Evolutionary conservation across 2,113 vertebrate genomes (phyloP).

Genomic region (Oncorhynchus masou): DNA sequence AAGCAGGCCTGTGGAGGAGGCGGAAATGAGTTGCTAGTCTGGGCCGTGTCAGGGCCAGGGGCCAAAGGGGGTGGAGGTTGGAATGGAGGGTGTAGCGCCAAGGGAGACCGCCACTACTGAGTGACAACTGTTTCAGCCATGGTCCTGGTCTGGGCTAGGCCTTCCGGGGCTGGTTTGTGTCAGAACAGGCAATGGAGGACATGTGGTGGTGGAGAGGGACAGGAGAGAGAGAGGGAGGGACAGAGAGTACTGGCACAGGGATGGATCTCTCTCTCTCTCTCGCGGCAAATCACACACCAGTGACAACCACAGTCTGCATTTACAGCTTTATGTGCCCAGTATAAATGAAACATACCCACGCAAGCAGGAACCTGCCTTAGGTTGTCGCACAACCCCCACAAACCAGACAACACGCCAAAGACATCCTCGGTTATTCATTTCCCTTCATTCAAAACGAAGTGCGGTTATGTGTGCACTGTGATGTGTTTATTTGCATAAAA

Average conservation of each 20-base stretch:
- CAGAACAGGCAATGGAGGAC: not conserved
- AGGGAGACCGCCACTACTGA: conserved; percentile 71
- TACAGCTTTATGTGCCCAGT: conserved; percentile 49
- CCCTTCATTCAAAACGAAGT: no score
- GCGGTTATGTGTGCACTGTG: no score
- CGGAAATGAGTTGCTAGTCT: conserved; percentile 59
- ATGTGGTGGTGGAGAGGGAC: not conserved
- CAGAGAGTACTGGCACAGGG: no score
- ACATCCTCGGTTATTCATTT: no score
- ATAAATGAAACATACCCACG: conserved; percentile 16
- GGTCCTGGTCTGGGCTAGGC: conserved; percentile 68
- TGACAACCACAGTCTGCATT: conserved; percentile 54
- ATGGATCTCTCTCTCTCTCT: conserved; percentile 46
- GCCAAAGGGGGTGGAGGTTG: conserved; percentile 1
- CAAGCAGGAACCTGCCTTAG: conserved; percentile 44
- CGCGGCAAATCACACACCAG: conserved; percentile 42
- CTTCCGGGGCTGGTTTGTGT: not conserved
- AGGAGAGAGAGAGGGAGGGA: no score
- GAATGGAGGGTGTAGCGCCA: not conserved
- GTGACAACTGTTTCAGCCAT: conserved; percentile 89
- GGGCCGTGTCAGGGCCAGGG: conserved; percentile 45
- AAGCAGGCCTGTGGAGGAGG: conserved; percentile 55
- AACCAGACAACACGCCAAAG: conserved; percentile 20
- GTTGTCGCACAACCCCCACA: conserved; percentile 25
- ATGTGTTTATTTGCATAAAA: no score